A percentile compares a stretch with the other conserved stretches of the same genome.
Conservation (phyloP, 2,113 vertebrate genomes). For the Pica pica region DNA sequence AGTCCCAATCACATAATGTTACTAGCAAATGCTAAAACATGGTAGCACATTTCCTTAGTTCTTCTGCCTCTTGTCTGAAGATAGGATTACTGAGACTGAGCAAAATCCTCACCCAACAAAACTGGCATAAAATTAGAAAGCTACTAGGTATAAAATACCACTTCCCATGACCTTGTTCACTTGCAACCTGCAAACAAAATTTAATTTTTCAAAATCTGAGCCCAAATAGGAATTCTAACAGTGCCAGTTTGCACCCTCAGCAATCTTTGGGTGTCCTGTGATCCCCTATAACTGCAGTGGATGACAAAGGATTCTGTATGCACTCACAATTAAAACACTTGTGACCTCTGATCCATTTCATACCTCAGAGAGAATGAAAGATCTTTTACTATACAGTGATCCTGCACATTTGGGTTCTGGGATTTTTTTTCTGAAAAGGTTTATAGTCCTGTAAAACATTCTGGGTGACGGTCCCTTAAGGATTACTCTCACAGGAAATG, state of each 20-base stretch:
- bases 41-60: background rate
- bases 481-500: background rate
- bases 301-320: background rate
- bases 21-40: background rate
- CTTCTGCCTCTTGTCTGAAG: background rate
- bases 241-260: background rate
- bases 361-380: background rate
- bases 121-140: background rate
- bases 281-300: background rate
- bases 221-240: background rate
- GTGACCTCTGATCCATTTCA: background rate
- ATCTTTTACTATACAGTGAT: background rate
- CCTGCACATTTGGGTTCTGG: background rate
- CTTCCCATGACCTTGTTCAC: background rate
- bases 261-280: background rate
- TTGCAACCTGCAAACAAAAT: background rate
- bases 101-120: background rate
- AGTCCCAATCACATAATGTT: background rate
- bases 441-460: background rate
- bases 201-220: background rate
- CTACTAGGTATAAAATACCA: background rate
- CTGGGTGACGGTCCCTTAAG: background rate
- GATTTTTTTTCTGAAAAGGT: background rate
- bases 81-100: background rate
- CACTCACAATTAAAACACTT: background rate